Conservation (phyloP, 2,113 vertebrate genomes). For the Crotalus viridis region DNA sequence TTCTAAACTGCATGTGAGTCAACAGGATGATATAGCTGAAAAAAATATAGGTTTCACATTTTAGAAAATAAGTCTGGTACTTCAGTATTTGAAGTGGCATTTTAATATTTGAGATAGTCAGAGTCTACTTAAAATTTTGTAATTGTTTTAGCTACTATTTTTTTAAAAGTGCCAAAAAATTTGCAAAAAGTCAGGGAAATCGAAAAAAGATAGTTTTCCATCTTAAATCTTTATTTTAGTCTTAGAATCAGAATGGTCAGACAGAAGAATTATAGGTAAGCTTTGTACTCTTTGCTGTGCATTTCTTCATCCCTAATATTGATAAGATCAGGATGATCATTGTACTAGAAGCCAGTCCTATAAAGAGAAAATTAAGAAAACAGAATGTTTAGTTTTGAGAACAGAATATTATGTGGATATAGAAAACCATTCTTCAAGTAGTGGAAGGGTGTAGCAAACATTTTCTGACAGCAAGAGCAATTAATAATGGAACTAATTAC, state of each 20-base stretch:
- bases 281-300: background rate
- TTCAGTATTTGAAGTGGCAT: background rate
- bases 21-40: background rate
- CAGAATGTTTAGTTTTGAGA: background rate
- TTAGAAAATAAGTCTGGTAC: background rate
- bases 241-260: background rate
- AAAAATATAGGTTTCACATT: background rate
- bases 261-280: background rate
- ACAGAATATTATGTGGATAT: background rate
- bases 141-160: background rate
- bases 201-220: background rate
- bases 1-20: background rate
- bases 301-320: background rate
- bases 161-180: background rate
- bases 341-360: background rate
- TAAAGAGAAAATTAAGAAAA: background rate
- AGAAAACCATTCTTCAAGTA: background rate
- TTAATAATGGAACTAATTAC: background rate
- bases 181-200: background rate
- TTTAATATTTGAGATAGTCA: background rate
- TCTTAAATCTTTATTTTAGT: background rate
- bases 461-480: background rate
- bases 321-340: background rate
- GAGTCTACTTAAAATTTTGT: background rate
- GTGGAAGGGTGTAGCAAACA: background rate